Evolutionary conservation across 2,888 invertebrate species (phyloP), one percentile per base, ranked within the genome.

Genomic region (Sericinus montela): DNA sequence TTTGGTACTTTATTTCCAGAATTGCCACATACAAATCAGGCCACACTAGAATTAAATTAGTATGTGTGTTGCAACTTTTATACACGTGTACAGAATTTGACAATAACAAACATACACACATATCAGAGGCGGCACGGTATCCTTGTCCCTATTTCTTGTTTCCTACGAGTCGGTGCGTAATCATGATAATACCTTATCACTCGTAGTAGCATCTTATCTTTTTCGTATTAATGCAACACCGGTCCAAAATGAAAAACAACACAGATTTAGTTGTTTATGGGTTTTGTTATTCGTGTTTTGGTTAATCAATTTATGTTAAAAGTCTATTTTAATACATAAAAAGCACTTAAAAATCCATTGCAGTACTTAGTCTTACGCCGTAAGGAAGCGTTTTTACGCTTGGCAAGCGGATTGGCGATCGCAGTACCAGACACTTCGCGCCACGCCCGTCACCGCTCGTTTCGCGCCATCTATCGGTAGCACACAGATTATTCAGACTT

Each of bases 61-160:
- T 42, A 38, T 38, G 42, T 65, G 51, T 80, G 76, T 82, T 72
- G 84, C 75, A 82, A 85, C 66, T 54, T 40, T 3, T 5, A 64
- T 72, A 80, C 81, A 82, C 85, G 80, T 77, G 82, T 73, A 68
- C 57, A 61, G 62, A 75, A 79, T 79, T 76, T 69, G 70, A 74
- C 71, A 79, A 80, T 73, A 79, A 82, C 79, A 80, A 78, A 76
- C 62, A 67, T 60, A 69, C 64, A 72, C 72, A 69, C 74, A 67
- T 30, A 13, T 11, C n/a, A 5, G 63, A 41, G 60, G 60, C 67
- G 63, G 61, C 60, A 72, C 65, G 63, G 72, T 75, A 85, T 82
- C 88, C 87, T 87, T 87, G 87, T 70, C 83, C 87, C 80, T 76
- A 80, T 86, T 86, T 82, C 75, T 76, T 70, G 75, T 84, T 85